phyloP scores from a whole-genome alignment of 2,113 vertebrate genomes.

The Mastomys natalensis region DNA sequence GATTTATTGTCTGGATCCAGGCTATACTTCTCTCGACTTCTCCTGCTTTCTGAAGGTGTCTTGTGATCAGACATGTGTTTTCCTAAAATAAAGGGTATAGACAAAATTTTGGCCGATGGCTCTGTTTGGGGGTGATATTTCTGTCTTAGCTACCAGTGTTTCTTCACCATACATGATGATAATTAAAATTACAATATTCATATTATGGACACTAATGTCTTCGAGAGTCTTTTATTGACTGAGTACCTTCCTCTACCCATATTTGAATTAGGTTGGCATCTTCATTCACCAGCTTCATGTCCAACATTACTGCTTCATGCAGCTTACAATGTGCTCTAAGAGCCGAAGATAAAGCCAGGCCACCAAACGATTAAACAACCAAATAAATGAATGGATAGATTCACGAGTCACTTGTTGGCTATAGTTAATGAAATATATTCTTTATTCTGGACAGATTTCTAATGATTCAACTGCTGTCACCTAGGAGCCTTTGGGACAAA shows the following conservation, averaged over 20 bases:
- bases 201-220: background rate
- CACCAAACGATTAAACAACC: background rate
- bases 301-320: too few relatives aligned
- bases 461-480: background rate
- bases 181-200: background rate
- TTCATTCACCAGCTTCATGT: fast-evolving
- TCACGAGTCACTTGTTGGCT: background rate
- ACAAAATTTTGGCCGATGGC: background rate
- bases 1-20: slow-evolving; percentile 30
- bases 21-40: background rate
- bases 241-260: fast-evolving
- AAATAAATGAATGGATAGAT: background rate
- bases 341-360: background rate
- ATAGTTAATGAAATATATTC: background rate
- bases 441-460: background rate
- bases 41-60: background rate
- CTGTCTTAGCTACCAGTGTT: background rate
- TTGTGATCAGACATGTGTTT: slow-evolving; percentile 16
- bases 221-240: background rate
- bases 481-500: background rate
- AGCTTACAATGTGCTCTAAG: background rate
- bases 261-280: background rate
- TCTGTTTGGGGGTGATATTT: background rate
- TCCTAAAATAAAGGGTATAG: slow-evolving; percentile 74
- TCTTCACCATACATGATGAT: background rate